Evolutionary conservation across 1,140 invertebrate species (phyloP).

Genomic region (Chironomus striatipennis): DNA sequence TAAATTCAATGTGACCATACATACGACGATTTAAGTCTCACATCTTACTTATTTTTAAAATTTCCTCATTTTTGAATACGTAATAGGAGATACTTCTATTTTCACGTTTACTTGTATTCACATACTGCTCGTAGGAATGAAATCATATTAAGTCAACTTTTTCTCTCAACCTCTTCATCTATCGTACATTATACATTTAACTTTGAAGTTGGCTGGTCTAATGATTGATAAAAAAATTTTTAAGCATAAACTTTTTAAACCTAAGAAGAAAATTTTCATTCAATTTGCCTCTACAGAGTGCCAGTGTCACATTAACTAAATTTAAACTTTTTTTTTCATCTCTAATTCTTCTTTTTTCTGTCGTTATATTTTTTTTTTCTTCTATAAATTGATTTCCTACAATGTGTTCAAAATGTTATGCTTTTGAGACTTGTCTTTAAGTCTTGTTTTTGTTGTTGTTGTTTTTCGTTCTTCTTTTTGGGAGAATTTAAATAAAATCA

Average conservation of each 20-base stretch:
- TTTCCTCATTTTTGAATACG: constrained; percentile 8
- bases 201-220: background rate
- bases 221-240: background rate
- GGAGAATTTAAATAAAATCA: constrained; percentile 4
- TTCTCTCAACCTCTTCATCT: background rate
- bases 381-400: constrained; percentile 11
- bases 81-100: background rate
- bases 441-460: background rate
- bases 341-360: constrained; percentile 11
- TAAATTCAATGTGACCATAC: no score
- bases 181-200: background rate
- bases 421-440: constrained; percentile 4
- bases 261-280: background rate
- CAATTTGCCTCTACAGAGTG: background rate
- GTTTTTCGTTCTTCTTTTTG: constrained; percentile 4
- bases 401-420: constrained; percentile 21
- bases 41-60: background rate
- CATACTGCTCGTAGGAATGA: no score
- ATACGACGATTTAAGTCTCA: background rate
- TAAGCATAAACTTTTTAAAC: background rate
- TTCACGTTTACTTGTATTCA: background rate
- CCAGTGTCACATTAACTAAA: constrained; percentile 8
- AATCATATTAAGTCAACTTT: no score
- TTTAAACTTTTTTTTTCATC: constrained; percentile 15
- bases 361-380: background rate